Base-by-base conservation (phyloP, 2,888 invertebrate species). In the Macroteleia sp. region DNA sequence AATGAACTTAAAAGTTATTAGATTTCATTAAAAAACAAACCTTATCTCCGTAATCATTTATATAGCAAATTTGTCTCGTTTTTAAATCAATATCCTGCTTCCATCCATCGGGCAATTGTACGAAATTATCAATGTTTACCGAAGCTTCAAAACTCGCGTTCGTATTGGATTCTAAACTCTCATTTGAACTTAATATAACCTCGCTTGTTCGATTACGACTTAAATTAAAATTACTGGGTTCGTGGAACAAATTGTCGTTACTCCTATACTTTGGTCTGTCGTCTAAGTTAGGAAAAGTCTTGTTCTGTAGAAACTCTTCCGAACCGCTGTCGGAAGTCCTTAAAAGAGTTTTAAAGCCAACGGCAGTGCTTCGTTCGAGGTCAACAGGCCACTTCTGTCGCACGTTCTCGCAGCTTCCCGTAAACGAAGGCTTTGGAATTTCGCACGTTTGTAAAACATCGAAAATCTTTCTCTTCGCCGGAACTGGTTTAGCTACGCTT, bases 11-110 rank as follows among this genome's bases (percentile, higher is more conserved):
- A 30, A 8, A 9, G 25, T 9, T 9, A 41, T 19, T 41, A 41
- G 9, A 19, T 16, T 19, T 22, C 12, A 46, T n/a, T 14, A 20
- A 8, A 48, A 17, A 25, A 41, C 81, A 85, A 83, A 93, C 93
- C 92, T 92, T 93, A 79, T 92, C 92, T 54, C 92, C 92, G n/a
- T 92, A 91, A 2, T 89, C 82, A 83, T 93, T 93, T 71, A 92
- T 83, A 80, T 92, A 93, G 80, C 91, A 93, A n/a, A 92, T 86
- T 66, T 92, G 90, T 22, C 92, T 92, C 16, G 90, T 90, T 32
- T 86, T 86, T 10, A 79, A 76, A 81, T 91, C 91, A 46, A 87
- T 89, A 57, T 89, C 88, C 77, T 92, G 91, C 17, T 88, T 91
- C 93, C 93, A 93, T 6, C 93, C 93, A 0, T 89, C 84, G 2